phyloP scores from a whole-genome alignment of 2,888 invertebrate genomes.

The Cylindroiulus punctatus region DNA sequence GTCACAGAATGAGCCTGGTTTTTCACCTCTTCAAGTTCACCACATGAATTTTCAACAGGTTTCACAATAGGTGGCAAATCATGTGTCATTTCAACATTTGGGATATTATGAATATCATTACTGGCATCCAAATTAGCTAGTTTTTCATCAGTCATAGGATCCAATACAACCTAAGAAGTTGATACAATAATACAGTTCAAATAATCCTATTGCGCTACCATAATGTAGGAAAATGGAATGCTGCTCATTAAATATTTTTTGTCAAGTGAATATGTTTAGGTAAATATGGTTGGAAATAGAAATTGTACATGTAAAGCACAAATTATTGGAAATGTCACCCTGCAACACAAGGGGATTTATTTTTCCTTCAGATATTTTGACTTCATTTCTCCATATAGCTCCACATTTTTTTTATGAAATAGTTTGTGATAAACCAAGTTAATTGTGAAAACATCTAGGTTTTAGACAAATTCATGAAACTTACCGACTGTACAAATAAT shows the following conservation, averaged over 20 bases:
- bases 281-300: too few species aligned
- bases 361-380: too few species aligned
- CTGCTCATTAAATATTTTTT: too few species aligned
- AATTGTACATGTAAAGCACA: too few species aligned
- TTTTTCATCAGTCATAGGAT: slow-evolving; percentile 13
- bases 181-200: not conserved
- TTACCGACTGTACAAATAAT: not conserved
- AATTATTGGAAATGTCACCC: too few species aligned
- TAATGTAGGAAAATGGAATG: too few species aligned
- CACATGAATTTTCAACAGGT: not conserved
- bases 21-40: not conserved
- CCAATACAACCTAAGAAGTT: not conserved
- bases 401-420: too few species aligned
- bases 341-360: too few species aligned
- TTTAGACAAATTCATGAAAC: not conserved
- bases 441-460: not conserved
- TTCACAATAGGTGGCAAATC: not conserved
- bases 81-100: not conserved
- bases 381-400: too few species aligned
- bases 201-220: too few species aligned
- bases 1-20: slow-evolving; percentile 11
- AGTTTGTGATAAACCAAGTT: too few species aligned
- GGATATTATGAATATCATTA: not conserved
- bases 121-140: slow-evolving; percentile 1
- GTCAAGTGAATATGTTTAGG: too few species aligned